Evolutionary conservation across 2,113 vertebrate genomes (phyloP).

Genomic region (Empidonax traillii): DNA sequence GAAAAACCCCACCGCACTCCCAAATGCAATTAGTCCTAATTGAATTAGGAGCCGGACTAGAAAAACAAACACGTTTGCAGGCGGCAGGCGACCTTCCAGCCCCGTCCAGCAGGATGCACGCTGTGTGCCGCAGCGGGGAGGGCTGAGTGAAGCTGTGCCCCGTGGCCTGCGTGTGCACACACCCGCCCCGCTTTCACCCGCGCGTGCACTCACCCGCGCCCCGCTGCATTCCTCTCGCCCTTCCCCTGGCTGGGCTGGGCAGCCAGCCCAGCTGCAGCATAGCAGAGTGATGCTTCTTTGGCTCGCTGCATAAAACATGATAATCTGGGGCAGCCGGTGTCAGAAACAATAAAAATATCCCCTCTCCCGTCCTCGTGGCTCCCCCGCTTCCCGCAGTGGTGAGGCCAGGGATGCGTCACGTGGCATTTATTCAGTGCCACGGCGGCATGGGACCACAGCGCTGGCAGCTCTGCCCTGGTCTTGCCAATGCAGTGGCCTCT

Average conservation of each 20-base stretch:
- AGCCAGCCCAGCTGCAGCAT: slow-evolving; percentile 57
- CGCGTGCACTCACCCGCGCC: background rate
- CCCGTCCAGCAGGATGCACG: rapidly evolving
- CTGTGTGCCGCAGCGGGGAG: rapidly evolving
- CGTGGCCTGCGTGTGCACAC: background rate
- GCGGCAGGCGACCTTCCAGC: background rate
- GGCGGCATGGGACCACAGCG: rapidly evolving
- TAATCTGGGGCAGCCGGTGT: slow-evolving; percentile 52
- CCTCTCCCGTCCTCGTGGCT: background rate
- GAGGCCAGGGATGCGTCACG: rapidly evolving
- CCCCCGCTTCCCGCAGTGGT: rapidly evolving
- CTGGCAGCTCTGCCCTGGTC: background rate
- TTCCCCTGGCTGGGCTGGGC: background rate
- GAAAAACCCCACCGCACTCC: background rate
- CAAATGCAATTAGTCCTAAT: slow-evolving; percentile 58
- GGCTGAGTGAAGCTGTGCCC: background rate
- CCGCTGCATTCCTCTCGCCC: background rate
- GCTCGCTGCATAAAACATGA: background rate
- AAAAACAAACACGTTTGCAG: slow-evolving; percentile 31
- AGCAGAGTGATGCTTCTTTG: slow-evolving; percentile 61
- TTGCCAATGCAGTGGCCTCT: rapidly evolving
- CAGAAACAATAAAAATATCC: slow-evolving; percentile 63
- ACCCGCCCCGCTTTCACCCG: rapidly evolving
- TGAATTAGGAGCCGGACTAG: background rate
- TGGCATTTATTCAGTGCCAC: background rate